A percentile compares a stretch with the other conserved stretches of the same genome.
Evolutionary conservation across 2,113 vertebrate species (phyloP).

Genomic region (Talpa occidentalis): DNA sequence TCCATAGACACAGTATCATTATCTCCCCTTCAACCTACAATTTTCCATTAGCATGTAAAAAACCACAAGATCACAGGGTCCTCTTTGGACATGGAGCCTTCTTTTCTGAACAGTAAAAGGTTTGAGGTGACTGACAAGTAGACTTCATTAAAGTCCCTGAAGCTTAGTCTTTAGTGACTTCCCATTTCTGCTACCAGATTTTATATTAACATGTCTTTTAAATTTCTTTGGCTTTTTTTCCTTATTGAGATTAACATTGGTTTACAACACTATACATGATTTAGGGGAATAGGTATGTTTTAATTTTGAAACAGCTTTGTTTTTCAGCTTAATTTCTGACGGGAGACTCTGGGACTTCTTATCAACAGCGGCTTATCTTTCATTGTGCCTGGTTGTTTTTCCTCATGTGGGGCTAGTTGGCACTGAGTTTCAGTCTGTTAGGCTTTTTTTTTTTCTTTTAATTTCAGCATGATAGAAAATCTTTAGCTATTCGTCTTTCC

Average conservation of each 20-base stretch:
- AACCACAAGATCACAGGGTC: background rate
- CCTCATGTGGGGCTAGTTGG: background rate
- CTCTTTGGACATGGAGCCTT: background rate
- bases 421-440: background rate
- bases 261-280: background rate
- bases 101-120: background rate
- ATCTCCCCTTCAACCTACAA: too few relatives aligned
- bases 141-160: background rate
- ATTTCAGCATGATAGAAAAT: too few relatives aligned
- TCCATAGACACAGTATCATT: background rate
- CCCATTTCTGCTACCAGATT: background rate
- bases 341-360: background rate
- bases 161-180: background rate
- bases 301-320: conserved; percentile 34
- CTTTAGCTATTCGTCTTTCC: too few relatives aligned
- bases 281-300: background rate
- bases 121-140: background rate
- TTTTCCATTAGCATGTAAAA: background rate
- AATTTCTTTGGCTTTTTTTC: too few relatives aligned
- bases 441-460: too few relatives aligned
- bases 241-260: too few relatives aligned
- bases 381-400: background rate
- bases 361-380: background rate
- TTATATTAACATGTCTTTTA: background rate
- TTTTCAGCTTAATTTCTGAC: conserved; percentile 7